A percentile compares a stretch with the other conserved stretches of the same genome.
Evolutionary conservation across 2,797 vertebrate species (phyloP).

Genomic region (Odontamblyopus lacepedii): DNA sequence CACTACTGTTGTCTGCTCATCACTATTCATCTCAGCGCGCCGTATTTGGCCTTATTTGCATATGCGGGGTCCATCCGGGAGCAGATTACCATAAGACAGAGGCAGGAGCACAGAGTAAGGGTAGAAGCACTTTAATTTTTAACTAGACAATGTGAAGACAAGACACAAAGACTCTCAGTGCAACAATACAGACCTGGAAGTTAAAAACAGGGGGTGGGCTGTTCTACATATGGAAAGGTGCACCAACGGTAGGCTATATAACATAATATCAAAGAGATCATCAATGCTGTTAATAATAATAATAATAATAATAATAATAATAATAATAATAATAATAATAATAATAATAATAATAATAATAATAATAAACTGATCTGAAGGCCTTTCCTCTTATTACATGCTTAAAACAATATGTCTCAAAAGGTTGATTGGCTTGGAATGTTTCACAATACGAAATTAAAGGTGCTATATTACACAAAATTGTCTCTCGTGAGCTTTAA

Average conservation of each 20-base stretch:
- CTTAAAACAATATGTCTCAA: slow-evolving; percentile 83
- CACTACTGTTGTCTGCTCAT: slow-evolving; percentile 64
- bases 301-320: slow-evolving; percentile 78
- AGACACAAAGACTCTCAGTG: slow-evolving; percentile 69
- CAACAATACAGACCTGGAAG: slow-evolving; percentile 44
- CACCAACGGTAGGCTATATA: not conserved
- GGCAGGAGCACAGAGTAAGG: slow-evolving; percentile 60
- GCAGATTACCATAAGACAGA: slow-evolving; percentile 79
- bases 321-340: slow-evolving; percentile 85
- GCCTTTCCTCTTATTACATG: slow-evolving; percentile 24
- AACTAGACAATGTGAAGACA: slow-evolving; percentile 80
- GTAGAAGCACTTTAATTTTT: slow-evolving; percentile 83
- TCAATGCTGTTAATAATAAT: slow-evolving; percentile 75
- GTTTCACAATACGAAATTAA: too few species aligned
- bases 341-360: too few species aligned
- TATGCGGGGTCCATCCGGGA: slow-evolving; percentile 75
- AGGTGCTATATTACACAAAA: too few species aligned
- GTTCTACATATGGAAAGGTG: slow-evolving; percentile 27
- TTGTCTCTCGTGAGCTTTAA: too few species aligned
- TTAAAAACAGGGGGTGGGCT: slow-evolving; percentile 11
- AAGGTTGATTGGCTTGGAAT: slow-evolving; percentile 21
- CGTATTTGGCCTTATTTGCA: slow-evolving; percentile 79
- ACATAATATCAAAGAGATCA: not conserved
- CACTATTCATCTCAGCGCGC: slow-evolving; percentile 73
- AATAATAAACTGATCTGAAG: slow-evolving; percentile 87